Conservation (phyloP, 2,888 invertebrate species). For the Calephelis perditalis region DNA sequence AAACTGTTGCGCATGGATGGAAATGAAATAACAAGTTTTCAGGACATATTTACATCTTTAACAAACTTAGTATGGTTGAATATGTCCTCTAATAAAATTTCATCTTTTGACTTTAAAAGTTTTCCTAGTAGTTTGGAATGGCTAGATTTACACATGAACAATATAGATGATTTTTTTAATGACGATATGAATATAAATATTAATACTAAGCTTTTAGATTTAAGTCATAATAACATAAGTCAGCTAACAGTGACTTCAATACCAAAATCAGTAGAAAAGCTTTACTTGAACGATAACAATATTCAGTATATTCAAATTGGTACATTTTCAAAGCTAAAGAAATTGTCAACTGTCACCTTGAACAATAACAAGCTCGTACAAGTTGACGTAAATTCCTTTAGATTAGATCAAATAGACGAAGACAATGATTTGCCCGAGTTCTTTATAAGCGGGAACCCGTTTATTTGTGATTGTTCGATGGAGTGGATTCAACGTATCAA, state of each 20-base stretch:
- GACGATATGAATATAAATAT: constrained; percentile 74
- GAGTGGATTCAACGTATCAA: constrained; percentile 91
- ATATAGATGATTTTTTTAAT: constrained; percentile 79
- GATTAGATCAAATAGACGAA: constrained; percentile 81
- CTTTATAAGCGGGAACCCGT: constrained; percentile 89
- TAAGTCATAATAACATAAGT: constrained; percentile 84
- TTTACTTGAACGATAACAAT: constrained; percentile 86
- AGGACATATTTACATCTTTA: constrained; percentile 84
- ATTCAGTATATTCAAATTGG: constrained; percentile 83
- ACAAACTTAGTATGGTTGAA: constrained; percentile 87
- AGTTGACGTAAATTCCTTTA: constrained; percentile 85
- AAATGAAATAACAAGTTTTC: constrained; percentile 85
- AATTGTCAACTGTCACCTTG: constrained; percentile 84
- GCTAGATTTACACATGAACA: constrained; percentile 88
- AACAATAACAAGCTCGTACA: constrained; percentile 85
- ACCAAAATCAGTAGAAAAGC: constrained; percentile 84
- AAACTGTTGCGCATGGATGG: constrained; percentile 86
- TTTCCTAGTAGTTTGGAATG: constrained; percentile 86
- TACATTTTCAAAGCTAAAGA: constrained; percentile 83
- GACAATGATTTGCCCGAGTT: constrained; percentile 87
- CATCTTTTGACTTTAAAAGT: constrained; percentile 86
- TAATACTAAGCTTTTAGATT: constrained; percentile 84
- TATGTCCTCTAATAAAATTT: constrained; percentile 86
- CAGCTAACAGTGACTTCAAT: constrained; percentile 83
- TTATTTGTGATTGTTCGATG: constrained; percentile 92